Base-by-base conservation (phyloP, 1,140 invertebrate genomes). In the Drosophila suzukii region DNA sequence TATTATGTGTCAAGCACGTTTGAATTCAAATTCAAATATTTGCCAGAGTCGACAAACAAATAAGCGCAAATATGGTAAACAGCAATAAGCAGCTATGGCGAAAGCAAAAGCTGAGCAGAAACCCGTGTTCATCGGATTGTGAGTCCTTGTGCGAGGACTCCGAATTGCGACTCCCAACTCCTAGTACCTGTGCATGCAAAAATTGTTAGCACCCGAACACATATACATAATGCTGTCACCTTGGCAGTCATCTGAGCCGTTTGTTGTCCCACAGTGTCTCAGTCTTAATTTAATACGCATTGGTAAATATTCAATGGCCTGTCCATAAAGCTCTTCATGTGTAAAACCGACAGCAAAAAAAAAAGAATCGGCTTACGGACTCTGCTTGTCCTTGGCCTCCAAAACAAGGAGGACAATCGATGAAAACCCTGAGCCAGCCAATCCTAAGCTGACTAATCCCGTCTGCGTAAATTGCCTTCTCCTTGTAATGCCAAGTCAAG, bases 21-120 rank as follows among this genome's bases (percentile, higher is more conserved):
- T 83, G 83, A 83, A 86, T 86, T 86, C 81, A 88, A 86, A 86
- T 89, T 86, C 83, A 88, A 86, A 86, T 86, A 86, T 86, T 86
- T 86, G 75, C 79, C 67, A 86, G 70, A 63, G 83, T 73, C 81
- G 83, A 78, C 83, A 89, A 86, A 86, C 83, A 86, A 86, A 86
- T 86, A 83, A 86, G 83, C 83, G 71, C 66, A 86, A 86, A 89
- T 88, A 88, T 89, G 83, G 83, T 82, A 88, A 86, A 88, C 75
- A 86, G 83, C 83, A 82, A 86, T 79, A 86, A 79, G 83, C 62
- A 76, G 78, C 78, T 61, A 44, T 44, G 15, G 15, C 24, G 13
- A 65, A 30, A 17, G 46, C 44, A 56, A 43, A 56, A 65, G 46
- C 51, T 54, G 47, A 36, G 15, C 38, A 36, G 55, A 46, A 67